Conservation (phyloP, 1,140 invertebrate genomes). For the Ericerus pela region DNA sequence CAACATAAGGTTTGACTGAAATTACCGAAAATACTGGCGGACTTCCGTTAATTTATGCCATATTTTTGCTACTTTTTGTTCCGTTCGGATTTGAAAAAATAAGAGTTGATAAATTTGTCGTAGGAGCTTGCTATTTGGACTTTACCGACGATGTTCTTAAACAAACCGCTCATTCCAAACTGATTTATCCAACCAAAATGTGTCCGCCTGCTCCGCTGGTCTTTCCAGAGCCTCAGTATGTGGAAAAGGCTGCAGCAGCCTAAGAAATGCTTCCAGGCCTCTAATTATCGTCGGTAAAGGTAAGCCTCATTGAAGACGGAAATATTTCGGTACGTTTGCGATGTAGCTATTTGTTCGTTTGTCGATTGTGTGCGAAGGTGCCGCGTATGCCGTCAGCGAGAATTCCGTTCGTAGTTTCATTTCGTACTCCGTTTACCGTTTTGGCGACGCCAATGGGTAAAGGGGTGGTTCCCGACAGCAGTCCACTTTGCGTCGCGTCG, state of each 20-base stretch:
- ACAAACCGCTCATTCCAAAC: constrained; percentile 32
- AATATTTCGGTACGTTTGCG: no score
- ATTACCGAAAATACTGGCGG: no score
- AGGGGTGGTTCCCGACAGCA: constrained; percentile 66
- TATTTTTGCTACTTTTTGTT: neutral
- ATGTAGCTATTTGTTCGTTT: no score
- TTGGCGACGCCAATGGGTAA: no score
- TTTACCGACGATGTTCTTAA: constrained; percentile 69
- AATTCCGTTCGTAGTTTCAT: no score
- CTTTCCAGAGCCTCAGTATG: constrained; percentile 46
- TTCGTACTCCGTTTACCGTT: no score
- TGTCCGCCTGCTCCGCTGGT: constrained; percentile 46
- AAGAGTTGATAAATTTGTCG: no score
- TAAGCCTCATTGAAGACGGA: no score
- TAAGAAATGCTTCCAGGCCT: constrained; percentile 58
- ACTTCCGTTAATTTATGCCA: neutral
- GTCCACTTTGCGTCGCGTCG: constrained; percentile 58
- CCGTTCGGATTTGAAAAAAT: constrained; percentile 16
- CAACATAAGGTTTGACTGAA: no score
- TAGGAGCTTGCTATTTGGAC: constrained; percentile 72
- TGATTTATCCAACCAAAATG: constrained; percentile 30
- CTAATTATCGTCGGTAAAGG: constrained; percentile 89
- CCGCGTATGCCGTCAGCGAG: constrained; percentile 69
- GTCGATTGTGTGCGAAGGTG: constrained; percentile 36
- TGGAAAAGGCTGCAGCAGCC: constrained; percentile 51